These are phyloP conservation scores for Syrista parreyssii DNA, from an alignment of 2,888 invertebrate genomes.

Conservation along the genomic window DNA sequence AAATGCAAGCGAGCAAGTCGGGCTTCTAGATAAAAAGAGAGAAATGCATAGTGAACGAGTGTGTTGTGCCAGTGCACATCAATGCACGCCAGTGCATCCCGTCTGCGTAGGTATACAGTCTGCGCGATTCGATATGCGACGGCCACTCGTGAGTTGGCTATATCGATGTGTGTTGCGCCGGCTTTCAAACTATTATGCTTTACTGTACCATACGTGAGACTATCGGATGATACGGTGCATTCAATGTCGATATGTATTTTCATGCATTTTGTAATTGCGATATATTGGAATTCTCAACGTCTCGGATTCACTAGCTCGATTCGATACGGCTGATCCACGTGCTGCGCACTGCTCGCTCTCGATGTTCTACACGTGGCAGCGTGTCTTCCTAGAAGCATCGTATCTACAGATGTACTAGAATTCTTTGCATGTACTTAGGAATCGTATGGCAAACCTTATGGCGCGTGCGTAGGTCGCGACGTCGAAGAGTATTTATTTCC, in stretches of 20 bases:
- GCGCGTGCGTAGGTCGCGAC: not conserved
- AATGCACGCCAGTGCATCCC: not conserved
- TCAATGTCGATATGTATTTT: not conserved
- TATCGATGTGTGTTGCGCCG: too few relatives aligned
- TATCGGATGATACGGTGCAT: not conserved
- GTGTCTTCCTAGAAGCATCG: not conserved
- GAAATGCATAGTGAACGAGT: not conserved
- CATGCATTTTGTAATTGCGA: not conserved
- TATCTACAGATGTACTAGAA: not conserved
- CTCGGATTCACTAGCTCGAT: not conserved
- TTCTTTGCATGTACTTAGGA: not conserved
- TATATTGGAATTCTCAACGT: not conserved
- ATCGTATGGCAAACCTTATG: not conserved
- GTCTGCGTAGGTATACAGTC: not conserved
- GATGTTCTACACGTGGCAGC: not conserved
- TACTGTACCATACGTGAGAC: not conserved
- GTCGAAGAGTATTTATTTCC: not conserved
- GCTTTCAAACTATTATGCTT: too few relatives aligned
- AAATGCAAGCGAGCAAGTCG: not conserved
- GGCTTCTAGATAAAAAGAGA: conserved; percentile 1
- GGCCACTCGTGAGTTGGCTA: not conserved
- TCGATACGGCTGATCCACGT: not conserved
- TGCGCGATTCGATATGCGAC: not conserved
- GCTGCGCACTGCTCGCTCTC: not conserved
- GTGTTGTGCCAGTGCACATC: not conserved